Evolutionary conservation across 2,888 invertebrate genomes (phyloP).

Genomic region (Linyphia triangularis): DNA sequence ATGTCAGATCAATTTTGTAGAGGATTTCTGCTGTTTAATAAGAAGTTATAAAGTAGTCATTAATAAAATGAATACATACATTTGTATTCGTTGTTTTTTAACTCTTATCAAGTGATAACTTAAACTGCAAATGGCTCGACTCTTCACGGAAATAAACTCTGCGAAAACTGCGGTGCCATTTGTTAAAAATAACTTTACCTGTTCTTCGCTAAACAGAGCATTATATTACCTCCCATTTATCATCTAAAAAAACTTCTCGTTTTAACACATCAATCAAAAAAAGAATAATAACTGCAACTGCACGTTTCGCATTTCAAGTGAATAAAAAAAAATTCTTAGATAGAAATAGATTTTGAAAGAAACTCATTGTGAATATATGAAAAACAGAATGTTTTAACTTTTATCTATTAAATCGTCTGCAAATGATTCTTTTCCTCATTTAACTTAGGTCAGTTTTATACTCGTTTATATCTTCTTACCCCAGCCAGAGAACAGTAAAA

Average conservation of each 20-base stretch:
- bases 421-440: no score
- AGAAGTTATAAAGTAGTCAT: no score
- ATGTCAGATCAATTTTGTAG: no score
- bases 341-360: neutral
- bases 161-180: neutral
- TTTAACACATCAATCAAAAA: neutral
- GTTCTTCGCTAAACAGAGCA: constrained; percentile 23
- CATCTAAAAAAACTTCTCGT: constrained; percentile 13
- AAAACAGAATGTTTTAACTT: no score
- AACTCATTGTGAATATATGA: neutral
- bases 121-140: neutral
- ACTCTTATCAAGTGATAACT: neutral
- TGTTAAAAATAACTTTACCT: constrained; percentile 41
- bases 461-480: no score
- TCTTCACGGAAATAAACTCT: constrained; percentile 11
- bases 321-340: neutral
- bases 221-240: constrained; percentile 45
- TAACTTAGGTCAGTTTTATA: no score
- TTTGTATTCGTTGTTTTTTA: no score
- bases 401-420: no score
- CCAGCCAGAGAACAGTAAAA: no score
- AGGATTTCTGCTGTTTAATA: no score
- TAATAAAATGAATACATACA: no score
- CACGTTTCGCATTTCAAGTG: constrained; percentile 6
- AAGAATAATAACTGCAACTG: constrained; percentile 15